Evolutionary conservation across 2,888 invertebrate genomes (phyloP).

Genomic region (Nemapogon koenigi): DNA sequence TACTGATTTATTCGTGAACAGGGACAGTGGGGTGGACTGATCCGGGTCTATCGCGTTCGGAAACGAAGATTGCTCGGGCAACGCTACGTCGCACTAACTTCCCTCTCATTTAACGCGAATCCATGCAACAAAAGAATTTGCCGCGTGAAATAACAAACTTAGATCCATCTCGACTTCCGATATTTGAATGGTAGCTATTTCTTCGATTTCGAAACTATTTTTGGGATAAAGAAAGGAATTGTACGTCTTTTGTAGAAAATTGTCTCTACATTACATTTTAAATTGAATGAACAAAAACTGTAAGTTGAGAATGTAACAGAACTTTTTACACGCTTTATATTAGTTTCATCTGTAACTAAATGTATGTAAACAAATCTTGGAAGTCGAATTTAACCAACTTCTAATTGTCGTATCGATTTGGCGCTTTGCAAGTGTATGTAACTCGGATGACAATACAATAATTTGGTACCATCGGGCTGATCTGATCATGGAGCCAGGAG

Average conservation of each 20-base stretch:
- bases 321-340: too few species aligned
- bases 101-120: slow-evolving; percentile 61
- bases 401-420: too few species aligned
- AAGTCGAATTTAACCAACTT: too few species aligned
- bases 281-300: too few species aligned
- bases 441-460: too few species aligned
- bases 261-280: neutral
- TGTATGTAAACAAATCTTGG: too few species aligned
- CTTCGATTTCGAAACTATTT: neutral
- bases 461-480: too few species aligned
- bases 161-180: slow-evolving; percentile 40
- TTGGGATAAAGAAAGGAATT: neutral
- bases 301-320: too few species aligned
- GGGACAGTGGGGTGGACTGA: slow-evolving; percentile 45
- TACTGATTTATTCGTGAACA: slow-evolving; percentile 54
- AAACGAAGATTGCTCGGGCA: slow-evolving; percentile 60
- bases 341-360: too few species aligned
- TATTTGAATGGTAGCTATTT: slow-evolving; percentile 18
- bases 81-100: slow-evolving; percentile 55
- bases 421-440: too few species aligned
- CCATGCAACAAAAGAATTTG: slow-evolving; percentile 57
- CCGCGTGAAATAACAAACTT: slow-evolving; percentile 61
- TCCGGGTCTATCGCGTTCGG: slow-evolving; percentile 44
- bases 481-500: too few species aligned
- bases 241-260: neutral